phyloP scores from a whole-genome alignment of 2,888 invertebrate species.

The Aphodius granarius region DNA sequence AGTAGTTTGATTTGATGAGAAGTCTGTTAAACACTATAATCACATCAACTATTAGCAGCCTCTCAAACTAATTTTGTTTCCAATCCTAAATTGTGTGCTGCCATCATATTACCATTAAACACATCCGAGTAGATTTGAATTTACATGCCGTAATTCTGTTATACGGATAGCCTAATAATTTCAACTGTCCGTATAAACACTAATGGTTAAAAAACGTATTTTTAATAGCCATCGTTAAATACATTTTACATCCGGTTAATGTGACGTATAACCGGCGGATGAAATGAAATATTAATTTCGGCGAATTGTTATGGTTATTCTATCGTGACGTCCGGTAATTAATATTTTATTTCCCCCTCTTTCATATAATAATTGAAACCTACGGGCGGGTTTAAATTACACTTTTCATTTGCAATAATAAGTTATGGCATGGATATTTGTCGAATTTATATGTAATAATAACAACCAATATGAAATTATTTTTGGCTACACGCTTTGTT shows the following conservation, averaged over 20 bases:
- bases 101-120: too few species aligned
- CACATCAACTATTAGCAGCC: too few species aligned
- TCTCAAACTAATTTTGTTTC: too few species aligned
- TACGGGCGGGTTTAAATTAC: neutral
- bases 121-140: neutral
- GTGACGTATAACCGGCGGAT: neutral
- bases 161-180: neutral
- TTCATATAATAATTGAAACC: neutral
- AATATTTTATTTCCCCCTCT: neutral
- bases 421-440: neutral
- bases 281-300: slow-evolving; percentile 2
- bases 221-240: neutral
- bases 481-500: neutral
- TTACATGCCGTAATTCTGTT: neutral
- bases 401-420: neutral
- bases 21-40: too few species aligned
- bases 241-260: slow-evolving; percentile 5
- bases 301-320: neutral
- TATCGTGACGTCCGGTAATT: neutral
- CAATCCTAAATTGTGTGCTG: too few species aligned
- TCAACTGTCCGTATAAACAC: neutral
- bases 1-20: too few species aligned
- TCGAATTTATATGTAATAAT: neutral
- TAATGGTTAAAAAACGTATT: neutral
- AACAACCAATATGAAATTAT: neutral